A percentile compares a stretch with the other conserved stretches of the same genome.
Conservation (phyloP, 2,888 invertebrate species). For the Hemistola chrysoprasaria region DNA sequence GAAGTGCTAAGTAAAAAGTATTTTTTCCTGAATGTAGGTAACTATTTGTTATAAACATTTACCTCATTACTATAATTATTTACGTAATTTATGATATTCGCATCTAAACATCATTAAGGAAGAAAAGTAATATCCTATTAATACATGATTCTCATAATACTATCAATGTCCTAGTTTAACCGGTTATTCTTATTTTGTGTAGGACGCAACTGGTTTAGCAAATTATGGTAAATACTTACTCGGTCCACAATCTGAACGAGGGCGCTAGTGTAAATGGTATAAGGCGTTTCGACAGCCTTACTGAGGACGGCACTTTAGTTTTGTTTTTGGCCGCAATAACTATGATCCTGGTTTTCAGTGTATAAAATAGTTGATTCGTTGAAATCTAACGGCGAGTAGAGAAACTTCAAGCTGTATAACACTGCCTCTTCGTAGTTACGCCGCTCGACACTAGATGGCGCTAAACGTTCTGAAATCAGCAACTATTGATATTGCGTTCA, state of each 20-base stretch:
- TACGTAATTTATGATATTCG: background rate
- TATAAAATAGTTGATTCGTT: too few species aligned
- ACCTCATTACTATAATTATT: too few species aligned
- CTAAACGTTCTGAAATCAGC: constrained; percentile 9
- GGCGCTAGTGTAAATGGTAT: too few species aligned
- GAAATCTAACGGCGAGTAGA: constrained; percentile 15
- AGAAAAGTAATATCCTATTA: constrained; percentile 3
- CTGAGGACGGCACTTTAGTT: too few species aligned
- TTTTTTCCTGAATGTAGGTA: too few species aligned
- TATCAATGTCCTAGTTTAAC: constrained; percentile 1
- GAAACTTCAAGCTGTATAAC: constrained; percentile 14
- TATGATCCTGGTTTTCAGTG: too few species aligned
- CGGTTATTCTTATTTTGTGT: constrained; percentile 4
- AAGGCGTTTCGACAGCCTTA: background rate
- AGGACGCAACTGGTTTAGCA: constrained; percentile 1
- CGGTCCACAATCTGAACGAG: too few species aligned
- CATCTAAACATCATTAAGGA: constrained; percentile 1
- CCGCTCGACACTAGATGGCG: constrained; percentile 34
- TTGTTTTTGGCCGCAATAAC: too few species aligned
- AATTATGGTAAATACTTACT: too few species aligned
- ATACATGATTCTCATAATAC: background rate
- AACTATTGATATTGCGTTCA: constrained; percentile 28
- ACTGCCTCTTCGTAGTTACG: constrained; percentile 12
- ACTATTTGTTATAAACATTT: too few species aligned
- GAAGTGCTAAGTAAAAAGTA: too few species aligned